Conservation (phyloP, 2,113 vertebrate genomes). For the Actenoides lindsayi region DNA sequence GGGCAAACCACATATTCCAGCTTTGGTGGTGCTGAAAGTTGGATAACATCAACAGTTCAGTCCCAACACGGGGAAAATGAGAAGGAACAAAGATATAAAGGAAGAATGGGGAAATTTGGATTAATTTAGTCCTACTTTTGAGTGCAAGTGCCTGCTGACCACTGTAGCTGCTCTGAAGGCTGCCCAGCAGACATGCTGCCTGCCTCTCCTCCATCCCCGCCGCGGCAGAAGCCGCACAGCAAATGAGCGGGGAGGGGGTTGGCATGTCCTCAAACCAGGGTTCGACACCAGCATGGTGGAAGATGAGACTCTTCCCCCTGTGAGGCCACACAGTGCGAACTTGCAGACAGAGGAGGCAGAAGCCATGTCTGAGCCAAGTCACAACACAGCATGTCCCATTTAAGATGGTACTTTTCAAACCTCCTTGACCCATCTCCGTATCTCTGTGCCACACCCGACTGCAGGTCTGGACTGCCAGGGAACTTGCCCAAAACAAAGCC, state of each 20-base stretch:
- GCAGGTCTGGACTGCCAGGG: neutral
- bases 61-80: neutral
- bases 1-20: neutral
- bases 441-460: neutral
- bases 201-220: neutral
- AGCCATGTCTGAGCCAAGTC: neutral
- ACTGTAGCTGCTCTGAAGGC: neutral
- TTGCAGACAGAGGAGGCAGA: neutral
- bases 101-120: neutral
- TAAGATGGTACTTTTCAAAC: neutral
- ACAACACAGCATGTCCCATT: neutral
- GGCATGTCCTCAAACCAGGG: neutral
- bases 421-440: neutral
- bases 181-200: neutral
- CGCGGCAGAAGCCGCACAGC: fast-evolving
- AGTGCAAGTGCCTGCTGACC: neutral
- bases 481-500: neutral
- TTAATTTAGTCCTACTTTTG: neutral
- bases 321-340: neutral
- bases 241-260: neutral
- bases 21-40: neutral
- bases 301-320: neutral
- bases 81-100: neutral
- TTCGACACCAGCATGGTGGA: neutral
- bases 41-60: neutral